Base-by-base conservation (phyloP, 2,888 invertebrate genomes). In the Machimus rusticus region DNA sequence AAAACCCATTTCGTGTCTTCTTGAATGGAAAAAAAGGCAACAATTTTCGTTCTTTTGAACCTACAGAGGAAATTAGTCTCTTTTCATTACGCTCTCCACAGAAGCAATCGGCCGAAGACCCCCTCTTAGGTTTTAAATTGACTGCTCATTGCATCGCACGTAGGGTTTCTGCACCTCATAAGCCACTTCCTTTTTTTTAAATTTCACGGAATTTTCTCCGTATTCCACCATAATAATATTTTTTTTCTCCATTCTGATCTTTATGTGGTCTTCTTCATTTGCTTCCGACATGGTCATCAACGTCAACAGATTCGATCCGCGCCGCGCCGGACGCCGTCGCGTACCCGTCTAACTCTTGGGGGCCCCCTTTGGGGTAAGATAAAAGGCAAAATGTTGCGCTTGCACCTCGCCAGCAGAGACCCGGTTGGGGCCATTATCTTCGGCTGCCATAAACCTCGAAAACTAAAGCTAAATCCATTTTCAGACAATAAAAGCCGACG, bases 261-360 rank as follows among this genome's bases (percentile, higher is more conserved):
- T 34, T 51, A 86, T 46, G 51, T 77, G 77, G 23, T 37, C 37
- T 78, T 57, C 55, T 57, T 57, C 81, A 81, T 37, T 31, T 81
- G 81, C 55, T 81, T 81, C 81, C 55, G 55, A 81, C 55, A 81
- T 31, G 81, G 81, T n/a, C 81, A 81, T 81, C 81, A 66, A 57
- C 81, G 55, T 81, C 74, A 23, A 23, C 16, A 57, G 84, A 55
- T 87, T 37, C 87, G 74, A 87, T 87, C 85, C 85, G 87, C 85
- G 87, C 76, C 66, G 55, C 76, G 78, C 77, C 31, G 57, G 39
- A 19, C 66, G 28, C 28, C 8, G 66, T 12, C 66, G 19, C 66
- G 19, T 23, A 23, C n/a, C 66, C 74, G 82, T n/a, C 39, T 19
- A 82, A 19, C 77, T 23, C 77, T 14, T 34, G 16, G 46, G 28